A percentile compares a stretch with the other conserved stretches of the same genome.
These are phyloP conservation scores for Sinodicranocentrus sp. DNA, from an alignment of 2,888 invertebrate genomes.

Conservation along the genomic window DNA sequence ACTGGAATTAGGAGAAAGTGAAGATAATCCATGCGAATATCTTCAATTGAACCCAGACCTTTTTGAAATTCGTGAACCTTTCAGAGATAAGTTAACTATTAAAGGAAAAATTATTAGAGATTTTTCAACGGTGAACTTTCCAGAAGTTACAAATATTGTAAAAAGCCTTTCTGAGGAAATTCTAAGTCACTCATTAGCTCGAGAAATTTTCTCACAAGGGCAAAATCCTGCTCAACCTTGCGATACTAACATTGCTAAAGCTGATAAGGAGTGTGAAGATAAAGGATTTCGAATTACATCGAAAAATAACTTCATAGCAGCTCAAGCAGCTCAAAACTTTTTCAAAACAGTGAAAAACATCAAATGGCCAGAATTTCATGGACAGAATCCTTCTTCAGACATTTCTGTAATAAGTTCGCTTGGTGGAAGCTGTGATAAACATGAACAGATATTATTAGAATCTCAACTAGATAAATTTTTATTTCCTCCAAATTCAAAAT, in stretches of 20 bases:
- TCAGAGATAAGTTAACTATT: slow-evolving; percentile 47
- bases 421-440: slow-evolving; percentile 80
- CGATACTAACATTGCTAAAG: background rate
- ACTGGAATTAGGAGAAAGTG: background rate
- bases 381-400: slow-evolving; percentile 81
- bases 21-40: slow-evolving; percentile 28
- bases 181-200: background rate
- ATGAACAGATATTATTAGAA: background rate
- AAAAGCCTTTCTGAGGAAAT: slow-evolving; percentile 40
- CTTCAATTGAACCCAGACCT: slow-evolving; percentile 79
- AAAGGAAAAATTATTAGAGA: slow-evolving; percentile 75
- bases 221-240: background rate
- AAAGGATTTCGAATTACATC: background rate
- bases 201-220: background rate
- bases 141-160: slow-evolving; percentile 19
- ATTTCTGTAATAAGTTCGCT: slow-evolving; percentile 74
- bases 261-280: background rate
- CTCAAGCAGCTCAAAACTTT: slow-evolving; percentile 78
- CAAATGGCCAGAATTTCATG: slow-evolving; percentile 79
- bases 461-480: slow-evolving; percentile 80
- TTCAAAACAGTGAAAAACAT: slow-evolving; percentile 78
- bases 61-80: slow-evolving; percentile 80
- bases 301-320: slow-evolving; percentile 78
- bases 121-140: background rate
- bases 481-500: slow-evolving; percentile 83